phyloP scores from a whole-genome alignment of 2,113 vertebrate genomes.

The Agapornis roseicollis region DNA sequence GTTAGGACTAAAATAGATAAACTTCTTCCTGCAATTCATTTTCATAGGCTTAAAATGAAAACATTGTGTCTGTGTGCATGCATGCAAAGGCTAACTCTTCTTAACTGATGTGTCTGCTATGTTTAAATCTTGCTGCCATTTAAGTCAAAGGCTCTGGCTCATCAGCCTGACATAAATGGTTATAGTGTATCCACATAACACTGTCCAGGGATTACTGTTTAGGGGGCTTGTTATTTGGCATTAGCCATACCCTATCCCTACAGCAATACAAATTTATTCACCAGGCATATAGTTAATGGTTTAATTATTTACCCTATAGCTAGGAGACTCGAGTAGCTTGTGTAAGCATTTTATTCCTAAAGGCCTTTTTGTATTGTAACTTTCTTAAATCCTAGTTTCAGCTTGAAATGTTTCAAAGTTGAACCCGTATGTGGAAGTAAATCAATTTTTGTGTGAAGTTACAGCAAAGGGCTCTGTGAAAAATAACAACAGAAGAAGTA shows the following conservation, averaged over 20 bases:
- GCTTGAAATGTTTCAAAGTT: background rate
- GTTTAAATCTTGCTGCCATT: background rate
- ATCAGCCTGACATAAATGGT: background rate
- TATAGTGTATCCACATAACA: background rate
- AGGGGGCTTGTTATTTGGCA: background rate
- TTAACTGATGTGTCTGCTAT: background rate
- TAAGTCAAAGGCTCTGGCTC: background rate
- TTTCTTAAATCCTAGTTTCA: background rate
- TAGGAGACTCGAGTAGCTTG: background rate
- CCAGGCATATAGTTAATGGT: background rate
- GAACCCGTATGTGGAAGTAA: background rate
- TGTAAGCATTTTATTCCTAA: background rate
- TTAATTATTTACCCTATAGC: background rate
- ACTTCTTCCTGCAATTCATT: background rate
- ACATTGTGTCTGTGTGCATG: background rate
- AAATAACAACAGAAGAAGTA: background rate
- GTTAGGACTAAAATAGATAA: background rate
- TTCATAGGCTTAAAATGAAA: background rate
- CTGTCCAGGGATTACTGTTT: background rate
- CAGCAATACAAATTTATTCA: background rate
- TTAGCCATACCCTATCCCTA: background rate
- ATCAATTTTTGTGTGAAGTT: background rate
- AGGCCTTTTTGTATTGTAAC: background rate
- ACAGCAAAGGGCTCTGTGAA: background rate
- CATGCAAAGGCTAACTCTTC: background rate